Conservation (phyloP, 2,797 vertebrate genomes). For the Lagocephalus sceleratus region DNA sequence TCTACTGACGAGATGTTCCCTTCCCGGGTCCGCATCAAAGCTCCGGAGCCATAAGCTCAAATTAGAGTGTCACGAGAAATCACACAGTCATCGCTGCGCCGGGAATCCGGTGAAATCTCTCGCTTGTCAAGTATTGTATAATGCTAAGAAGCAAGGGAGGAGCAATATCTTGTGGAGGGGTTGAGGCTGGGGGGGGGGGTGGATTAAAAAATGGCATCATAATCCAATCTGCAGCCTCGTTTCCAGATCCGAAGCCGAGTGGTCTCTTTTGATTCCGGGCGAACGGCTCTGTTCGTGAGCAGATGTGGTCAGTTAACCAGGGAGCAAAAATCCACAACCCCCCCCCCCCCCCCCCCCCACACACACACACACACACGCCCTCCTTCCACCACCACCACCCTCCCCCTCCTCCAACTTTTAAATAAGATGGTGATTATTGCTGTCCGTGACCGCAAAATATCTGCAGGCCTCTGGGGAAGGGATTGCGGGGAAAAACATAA, state of each 20-base stretch:
- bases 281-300: slow-evolving; percentile 44
- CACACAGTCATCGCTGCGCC: slow-evolving; percentile 53
- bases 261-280: slow-evolving; percentile 54
- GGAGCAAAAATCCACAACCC: slow-evolving; percentile 14
- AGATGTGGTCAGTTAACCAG: slow-evolving; percentile 50
- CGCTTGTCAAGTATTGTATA: slow-evolving; percentile 72
- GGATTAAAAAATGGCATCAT: slow-evolving; percentile 77
- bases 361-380: too few species aligned
- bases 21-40: slow-evolving; percentile 65
- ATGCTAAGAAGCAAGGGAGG: slow-evolving; percentile 65
- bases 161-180: slow-evolving; percentile 71
- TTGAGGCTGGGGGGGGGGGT: slow-evolving; percentile 61
- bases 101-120: slow-evolving; percentile 65
- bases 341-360: neutral
- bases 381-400: neutral
- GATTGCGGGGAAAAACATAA: slow-evolving; percentile 18
- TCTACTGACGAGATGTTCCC: slow-evolving; percentile 65
- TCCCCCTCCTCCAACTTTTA: neutral
- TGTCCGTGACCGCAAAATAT: slow-evolving; percentile 15
- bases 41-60: slow-evolving; percentile 58
- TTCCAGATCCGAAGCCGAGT: slow-evolving; percentile 66
- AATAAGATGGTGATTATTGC: neutral
- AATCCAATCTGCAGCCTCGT: slow-evolving; percentile 75
- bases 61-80: slow-evolving; percentile 70
- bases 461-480: slow-evolving; percentile 16